Conservation (phyloP, 1,140 invertebrate genomes). For the Leptinotarsa lineolata region DNA sequence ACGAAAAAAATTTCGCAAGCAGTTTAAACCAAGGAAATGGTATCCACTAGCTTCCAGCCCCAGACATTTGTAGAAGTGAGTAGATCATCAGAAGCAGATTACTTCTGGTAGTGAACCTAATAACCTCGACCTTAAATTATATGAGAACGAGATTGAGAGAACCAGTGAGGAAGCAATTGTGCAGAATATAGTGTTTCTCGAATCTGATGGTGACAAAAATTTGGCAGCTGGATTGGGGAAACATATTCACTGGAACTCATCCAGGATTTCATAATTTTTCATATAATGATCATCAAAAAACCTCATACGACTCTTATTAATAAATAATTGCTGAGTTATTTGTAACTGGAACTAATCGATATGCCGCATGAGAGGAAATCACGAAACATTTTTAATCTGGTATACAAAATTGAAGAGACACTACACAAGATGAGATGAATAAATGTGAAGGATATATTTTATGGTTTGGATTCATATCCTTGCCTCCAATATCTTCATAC, state of each 20-base stretch:
- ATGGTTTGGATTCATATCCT: slow-evolving; percentile 18
- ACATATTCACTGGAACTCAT: background rate
- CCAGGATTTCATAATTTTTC: background rate
- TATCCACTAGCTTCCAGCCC: background rate
- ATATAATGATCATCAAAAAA: background rate
- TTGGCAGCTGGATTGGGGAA: background rate
- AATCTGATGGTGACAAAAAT: background rate
- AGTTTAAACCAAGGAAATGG: background rate
- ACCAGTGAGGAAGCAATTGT: background rate
- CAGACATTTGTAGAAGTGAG: background rate
- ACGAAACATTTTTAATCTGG: too few relatives aligned
- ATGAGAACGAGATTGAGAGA: background rate
- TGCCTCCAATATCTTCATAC: slow-evolving; percentile 27
- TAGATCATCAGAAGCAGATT: background rate
- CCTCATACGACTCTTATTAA: background rate
- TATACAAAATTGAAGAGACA: background rate
- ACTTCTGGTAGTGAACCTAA: background rate
- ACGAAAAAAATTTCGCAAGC: background rate
- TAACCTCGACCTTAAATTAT: background rate
- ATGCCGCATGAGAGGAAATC: background rate
- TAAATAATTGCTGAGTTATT: background rate
- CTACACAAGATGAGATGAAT: background rate
- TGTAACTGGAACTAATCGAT: background rate
- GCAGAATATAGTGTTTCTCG: background rate
- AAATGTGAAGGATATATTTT: background rate